phyloP scores from a whole-genome alignment of 2,797 vertebrate species.

The Phrynocephalus forsythii region DNA sequence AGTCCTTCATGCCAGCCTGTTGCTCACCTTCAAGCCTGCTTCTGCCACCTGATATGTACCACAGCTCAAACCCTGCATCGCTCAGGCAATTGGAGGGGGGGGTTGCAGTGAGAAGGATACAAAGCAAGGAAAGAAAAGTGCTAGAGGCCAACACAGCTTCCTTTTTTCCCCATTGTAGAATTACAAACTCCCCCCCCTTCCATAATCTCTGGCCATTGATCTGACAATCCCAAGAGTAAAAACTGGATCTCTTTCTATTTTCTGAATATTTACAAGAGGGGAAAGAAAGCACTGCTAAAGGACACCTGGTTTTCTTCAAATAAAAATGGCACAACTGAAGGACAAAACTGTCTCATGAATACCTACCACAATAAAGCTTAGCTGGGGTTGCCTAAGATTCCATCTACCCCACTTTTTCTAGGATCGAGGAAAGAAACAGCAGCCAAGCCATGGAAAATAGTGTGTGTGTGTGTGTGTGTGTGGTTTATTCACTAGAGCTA shows the following conservation, averaged over 20 bases:
- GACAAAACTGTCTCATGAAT: neutral
- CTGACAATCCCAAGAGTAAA: neutral
- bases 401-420: neutral
- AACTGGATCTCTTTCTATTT: neutral
- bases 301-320: neutral
- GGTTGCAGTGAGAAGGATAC: neutral
- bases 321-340: neutral
- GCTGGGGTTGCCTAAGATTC: accelerated
- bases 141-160: neutral
- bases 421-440: neutral
- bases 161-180: neutral
- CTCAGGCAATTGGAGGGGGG: neutral
- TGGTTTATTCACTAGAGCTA: conserved; percentile 26
- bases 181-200: neutral
- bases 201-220: neutral
- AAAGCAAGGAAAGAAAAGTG: neutral
- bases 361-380: neutral
- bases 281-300: neutral
- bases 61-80: neutral
- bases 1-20: neutral
- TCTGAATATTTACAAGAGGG: neutral
- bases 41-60: neutral
- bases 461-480: conserved; percentile 3
- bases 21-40: neutral
- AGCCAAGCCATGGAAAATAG: conserved; percentile 8